These are phyloP conservation scores for Callorhinus ursinus DNA, from an alignment of 2,113 vertebrate species.

Conservation along the genomic window DNA sequence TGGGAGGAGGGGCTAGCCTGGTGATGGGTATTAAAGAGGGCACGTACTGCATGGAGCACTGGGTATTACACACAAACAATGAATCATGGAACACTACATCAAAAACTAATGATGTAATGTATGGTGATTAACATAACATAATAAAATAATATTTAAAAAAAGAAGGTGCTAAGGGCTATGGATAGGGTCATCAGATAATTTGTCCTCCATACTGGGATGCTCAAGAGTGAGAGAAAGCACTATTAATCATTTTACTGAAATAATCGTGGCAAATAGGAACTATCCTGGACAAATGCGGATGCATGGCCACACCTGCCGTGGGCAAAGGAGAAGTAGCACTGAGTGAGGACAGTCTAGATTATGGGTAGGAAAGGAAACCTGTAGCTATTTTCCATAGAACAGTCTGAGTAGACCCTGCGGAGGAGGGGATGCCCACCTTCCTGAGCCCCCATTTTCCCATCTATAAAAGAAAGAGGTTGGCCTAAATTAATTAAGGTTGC, in stretches of 20 bases:
- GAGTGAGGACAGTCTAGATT: background rate
- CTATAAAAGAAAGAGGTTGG: background rate
- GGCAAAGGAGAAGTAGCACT: background rate
- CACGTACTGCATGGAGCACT: no score
- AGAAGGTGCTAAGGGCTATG: background rate
- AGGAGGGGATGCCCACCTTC: background rate
- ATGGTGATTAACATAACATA: no score
- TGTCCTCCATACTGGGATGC: background rate
- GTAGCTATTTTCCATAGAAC: background rate
- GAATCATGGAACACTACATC: no score
- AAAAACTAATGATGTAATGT: no score
- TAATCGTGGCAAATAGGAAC: background rate
- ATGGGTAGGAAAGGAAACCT: background rate
- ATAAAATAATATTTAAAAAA: no score
- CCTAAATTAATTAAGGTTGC: background rate
- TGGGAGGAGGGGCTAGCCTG: no score
- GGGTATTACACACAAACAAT: no score
- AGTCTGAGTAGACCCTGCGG: background rate
- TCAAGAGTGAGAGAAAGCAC: background rate
- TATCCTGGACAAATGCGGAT: background rate
- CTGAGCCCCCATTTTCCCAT: background rate
- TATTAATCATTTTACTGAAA: background rate
- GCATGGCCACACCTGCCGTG: fast-evolving
- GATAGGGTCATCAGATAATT: background rate
- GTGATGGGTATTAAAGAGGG: no score